A percentile compares a stretch with the other conserved stretches of the same genome.
phyloP scores from a whole-genome alignment of 2,797 vertebrate species.

The Muraenolepis orangiensis region DNA sequence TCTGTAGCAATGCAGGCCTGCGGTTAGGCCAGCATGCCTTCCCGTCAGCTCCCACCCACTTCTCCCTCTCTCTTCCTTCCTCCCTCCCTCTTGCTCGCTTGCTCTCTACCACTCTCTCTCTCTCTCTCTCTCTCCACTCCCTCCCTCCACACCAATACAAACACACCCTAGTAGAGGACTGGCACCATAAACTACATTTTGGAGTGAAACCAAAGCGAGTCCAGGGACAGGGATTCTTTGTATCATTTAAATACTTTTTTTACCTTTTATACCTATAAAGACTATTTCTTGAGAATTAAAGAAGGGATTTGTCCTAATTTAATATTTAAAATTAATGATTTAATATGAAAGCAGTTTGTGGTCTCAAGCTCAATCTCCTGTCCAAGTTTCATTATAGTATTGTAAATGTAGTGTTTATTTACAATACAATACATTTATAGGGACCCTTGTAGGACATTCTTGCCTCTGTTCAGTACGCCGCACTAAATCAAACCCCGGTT shows the following conservation, averaged over 20 bases:
- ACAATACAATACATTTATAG: background rate
- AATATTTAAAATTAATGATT: no score
- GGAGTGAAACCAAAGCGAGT: background rate
- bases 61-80: background rate
- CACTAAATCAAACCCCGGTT: background rate
- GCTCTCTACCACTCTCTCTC: background rate
- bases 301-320: no score
- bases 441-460: background rate
- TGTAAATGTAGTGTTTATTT: background rate
- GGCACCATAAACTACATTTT: background rate
- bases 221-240: no score
- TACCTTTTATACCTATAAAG: no score
- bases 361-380: background rate
- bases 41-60: conserved; percentile 18
- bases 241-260: no score
- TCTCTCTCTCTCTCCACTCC: background rate
- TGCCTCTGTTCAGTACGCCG: background rate
- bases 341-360: background rate
- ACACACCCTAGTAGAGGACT: background rate
- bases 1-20: conserved; percentile 23
- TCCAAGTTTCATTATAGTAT: background rate
- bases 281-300: no score
- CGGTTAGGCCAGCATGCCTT: conserved; percentile 31
- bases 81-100: background rate
- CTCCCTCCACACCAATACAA: background rate